Conservation (phyloP, 2,888 invertebrate species). For the Myopa tessellatipennis region DNA sequence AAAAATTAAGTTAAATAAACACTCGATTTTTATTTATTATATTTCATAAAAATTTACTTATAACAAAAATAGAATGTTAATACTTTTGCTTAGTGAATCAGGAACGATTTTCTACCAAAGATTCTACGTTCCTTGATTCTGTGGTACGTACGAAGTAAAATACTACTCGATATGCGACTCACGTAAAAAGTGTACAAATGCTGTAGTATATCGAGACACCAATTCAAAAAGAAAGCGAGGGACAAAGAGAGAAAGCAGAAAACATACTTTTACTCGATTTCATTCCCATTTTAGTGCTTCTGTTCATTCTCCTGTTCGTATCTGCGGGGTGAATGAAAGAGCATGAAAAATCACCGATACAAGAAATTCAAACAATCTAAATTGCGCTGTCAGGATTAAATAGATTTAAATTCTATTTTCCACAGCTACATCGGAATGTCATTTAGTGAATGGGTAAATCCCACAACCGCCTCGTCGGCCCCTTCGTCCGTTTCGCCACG, state of each 20-base stretch:
- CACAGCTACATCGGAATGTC: constrained; percentile 47
- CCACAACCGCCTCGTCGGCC: not conserved
- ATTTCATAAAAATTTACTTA: too few relatives aligned
- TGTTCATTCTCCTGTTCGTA: too few relatives aligned
- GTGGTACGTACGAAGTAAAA: not conserved
- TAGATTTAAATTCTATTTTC: constrained; percentile 61
- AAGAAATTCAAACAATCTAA: constrained; percentile 40
- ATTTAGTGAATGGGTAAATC: constrained; percentile 51
- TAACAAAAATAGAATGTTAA: too few relatives aligned
- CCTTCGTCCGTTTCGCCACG: constrained; percentile 32
- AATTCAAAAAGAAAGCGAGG: constrained; percentile 50
- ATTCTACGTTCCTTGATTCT: too few relatives aligned
- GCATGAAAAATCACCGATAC: constrained; percentile 23
- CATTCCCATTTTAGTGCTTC: too few relatives aligned
- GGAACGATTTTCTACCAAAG: too few relatives aligned
- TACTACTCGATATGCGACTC: constrained; percentile 49
- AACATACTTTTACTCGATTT: constrained; percentile 8
- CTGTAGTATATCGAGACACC: constrained; percentile 47
- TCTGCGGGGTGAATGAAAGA: not conserved
- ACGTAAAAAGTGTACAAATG: constrained; percentile 58
- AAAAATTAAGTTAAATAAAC: too few relatives aligned
- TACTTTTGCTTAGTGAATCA: too few relatives aligned
- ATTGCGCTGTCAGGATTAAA: constrained; percentile 54
- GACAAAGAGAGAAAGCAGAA: constrained; percentile 34
- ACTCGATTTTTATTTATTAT: too few relatives aligned